Evolutionary conservation across 2,888 invertebrate genomes (phyloP).

Genomic region (Phengaris arion): DNA sequence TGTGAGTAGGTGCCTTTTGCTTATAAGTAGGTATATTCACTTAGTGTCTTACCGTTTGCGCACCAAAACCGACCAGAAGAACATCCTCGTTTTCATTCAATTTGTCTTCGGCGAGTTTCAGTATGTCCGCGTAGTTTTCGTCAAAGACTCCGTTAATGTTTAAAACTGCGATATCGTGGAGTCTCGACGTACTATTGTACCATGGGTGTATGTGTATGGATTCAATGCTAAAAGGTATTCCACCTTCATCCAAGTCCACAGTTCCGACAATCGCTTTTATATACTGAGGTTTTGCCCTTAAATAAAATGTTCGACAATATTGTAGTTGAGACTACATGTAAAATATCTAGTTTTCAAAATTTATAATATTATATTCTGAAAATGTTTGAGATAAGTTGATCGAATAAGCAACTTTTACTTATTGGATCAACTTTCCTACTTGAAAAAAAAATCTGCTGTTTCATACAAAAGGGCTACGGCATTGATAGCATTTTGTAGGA

Average conservation of each 20-base stretch:
- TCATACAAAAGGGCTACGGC: too few species aligned
- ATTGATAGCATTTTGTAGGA: too few species aligned
- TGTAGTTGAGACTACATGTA: too few species aligned
- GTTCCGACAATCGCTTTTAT: slow-evolving; percentile 64
- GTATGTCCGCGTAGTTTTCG: slow-evolving; percentile 45
- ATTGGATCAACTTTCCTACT: too few species aligned
- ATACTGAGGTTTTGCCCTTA: slow-evolving; percentile 54
- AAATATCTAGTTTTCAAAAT: too few species aligned
- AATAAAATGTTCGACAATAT: neutral
- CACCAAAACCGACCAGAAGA: slow-evolving; percentile 63
- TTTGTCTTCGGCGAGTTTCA: slow-evolving; percentile 46
- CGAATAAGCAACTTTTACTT: too few species aligned
- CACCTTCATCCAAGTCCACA: slow-evolving; percentile 55
- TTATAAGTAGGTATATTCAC: slow-evolving; percentile 1
- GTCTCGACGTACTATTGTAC: slow-evolving; percentile 49
- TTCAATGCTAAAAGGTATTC: slow-evolving; percentile 48
- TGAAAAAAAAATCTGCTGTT: too few species aligned
- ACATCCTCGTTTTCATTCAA: slow-evolving; percentile 57
- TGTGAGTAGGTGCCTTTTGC: too few species aligned
- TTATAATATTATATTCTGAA: too few species aligned
- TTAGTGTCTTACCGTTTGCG: slow-evolving; percentile 49
- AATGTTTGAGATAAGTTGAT: too few species aligned
- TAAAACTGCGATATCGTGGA: slow-evolving; percentile 64
- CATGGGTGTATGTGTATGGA: slow-evolving; percentile 50
- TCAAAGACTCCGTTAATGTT: slow-evolving; percentile 53